Percentiles rank a stretch among this genome's conserved stretches.
phyloP scores from a whole-genome alignment of 1,140 invertebrate species.

The Papilio xuthus region DNA sequence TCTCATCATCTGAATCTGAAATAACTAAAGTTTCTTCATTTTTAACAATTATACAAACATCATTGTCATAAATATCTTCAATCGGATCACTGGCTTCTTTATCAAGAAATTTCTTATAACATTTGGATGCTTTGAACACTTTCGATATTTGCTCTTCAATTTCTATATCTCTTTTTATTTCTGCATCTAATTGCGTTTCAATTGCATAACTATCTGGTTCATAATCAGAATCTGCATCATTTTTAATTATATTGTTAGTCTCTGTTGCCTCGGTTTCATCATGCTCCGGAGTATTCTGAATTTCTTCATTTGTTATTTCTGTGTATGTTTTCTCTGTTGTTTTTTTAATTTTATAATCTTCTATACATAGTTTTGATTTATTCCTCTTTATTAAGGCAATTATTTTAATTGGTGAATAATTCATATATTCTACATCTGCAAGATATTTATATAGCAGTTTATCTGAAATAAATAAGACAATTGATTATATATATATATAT shows the following conservation, averaged over 20 bases:
- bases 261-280: background rate
- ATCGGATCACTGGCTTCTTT: background rate
- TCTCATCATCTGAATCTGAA: background rate
- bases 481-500: too few species aligned
- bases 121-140: slow-evolving; percentile 15
- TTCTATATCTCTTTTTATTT: slow-evolving; percentile 28
- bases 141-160: slow-evolving; percentile 8
- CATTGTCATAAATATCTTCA: background rate
- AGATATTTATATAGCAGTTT: too few species aligned
- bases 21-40: background rate
- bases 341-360: too few species aligned
- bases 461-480: too few species aligned
- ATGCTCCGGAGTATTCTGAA: background rate
- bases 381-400: too few species aligned
- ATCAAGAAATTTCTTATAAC: slow-evolving; percentile 16
- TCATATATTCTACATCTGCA: too few species aligned
- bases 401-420: too few species aligned
- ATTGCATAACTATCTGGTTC: background rate
- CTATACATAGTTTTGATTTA: too few species aligned
- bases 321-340: too few species aligned
- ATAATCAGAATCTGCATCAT: too few species aligned
- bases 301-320: background rate
- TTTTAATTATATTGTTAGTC: too few species aligned
- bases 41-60: background rate
- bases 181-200: slow-evolving; percentile 6